phyloP scores from a whole-genome alignment of 2,113 vertebrate species.

The Noctilio leporinus region DNA sequence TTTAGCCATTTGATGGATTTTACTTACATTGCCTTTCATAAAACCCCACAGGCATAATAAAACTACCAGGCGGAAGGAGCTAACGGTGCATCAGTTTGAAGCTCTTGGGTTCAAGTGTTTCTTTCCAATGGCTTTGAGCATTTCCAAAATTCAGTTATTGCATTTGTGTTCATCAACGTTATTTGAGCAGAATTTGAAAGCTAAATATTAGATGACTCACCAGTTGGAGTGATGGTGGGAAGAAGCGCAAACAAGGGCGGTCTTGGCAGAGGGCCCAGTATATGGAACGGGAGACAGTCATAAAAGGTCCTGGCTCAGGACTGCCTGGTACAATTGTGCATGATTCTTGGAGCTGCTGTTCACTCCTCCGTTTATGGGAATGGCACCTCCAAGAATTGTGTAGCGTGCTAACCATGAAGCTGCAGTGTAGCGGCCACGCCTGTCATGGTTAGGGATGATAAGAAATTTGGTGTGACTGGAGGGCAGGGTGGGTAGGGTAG shows the following conservation, averaged over 20 bases:
- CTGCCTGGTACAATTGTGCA: background rate
- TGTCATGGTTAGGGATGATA: background rate
- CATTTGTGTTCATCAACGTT: background rate
- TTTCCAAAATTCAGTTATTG: background rate
- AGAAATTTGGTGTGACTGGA: background rate
- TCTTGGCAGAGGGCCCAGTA: background rate
- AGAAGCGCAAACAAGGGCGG: background rate
- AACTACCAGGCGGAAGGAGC: background rate
- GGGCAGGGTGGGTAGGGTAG: background rate
- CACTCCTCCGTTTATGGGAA: background rate
- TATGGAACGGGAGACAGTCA: background rate
- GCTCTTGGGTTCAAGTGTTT: background rate
- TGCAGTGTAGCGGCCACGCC: background rate
- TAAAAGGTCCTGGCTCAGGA: background rate
- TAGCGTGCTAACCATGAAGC: background rate
- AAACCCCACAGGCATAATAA: background rate
- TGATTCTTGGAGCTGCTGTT: background rate
- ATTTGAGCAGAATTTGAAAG: background rate
- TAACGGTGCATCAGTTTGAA: background rate
- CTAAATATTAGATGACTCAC: background rate
- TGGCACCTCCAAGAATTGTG: background rate
- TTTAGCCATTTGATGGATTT: background rate
- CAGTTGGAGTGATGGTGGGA: background rate
- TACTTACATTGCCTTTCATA: slow-evolving; percentile 1
- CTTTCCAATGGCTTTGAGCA: background rate